Evolutionary conservation across 2,113 vertebrate species (phyloP).

Genomic region (Aspidoscelis tigris): DNA sequence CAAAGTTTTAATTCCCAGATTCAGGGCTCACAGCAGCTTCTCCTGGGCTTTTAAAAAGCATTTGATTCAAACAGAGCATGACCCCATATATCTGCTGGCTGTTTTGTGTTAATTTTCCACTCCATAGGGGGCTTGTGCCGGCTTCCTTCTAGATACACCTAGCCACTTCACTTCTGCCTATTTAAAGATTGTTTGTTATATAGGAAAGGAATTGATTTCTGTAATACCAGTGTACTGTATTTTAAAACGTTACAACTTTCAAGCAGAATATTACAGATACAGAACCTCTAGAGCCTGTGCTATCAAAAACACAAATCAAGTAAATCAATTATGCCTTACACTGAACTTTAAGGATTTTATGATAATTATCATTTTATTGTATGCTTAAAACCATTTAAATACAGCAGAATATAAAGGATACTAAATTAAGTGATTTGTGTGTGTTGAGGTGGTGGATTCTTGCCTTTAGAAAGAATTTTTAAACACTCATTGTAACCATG

Average conservation of each 20-base stretch:
- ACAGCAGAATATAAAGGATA: background rate
- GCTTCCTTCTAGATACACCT: conserved; percentile 34
- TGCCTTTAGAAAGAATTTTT: background rate
- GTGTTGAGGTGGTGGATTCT: background rate
- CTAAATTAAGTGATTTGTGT: background rate
- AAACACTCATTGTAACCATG: no score
- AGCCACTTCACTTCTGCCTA: conserved; percentile 43
- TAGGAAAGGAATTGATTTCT: conserved; percentile 49
- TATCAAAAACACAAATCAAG: background rate
- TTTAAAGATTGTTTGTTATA: conserved; percentile 54
- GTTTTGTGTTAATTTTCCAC: conserved; percentile 39
- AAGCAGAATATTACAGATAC: background rate
- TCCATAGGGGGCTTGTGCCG: conserved; percentile 19
- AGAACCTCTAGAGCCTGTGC: background rate
- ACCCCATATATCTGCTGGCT: conserved; percentile 38
- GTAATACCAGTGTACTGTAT: conserved; percentile 12
- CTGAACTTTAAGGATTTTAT: background rate
- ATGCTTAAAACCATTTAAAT: background rate
- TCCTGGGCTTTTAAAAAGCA: conserved; percentile 36
- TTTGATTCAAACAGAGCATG: conserved; percentile 56
- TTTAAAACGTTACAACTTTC: conserved; percentile 32
- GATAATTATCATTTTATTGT: background rate
- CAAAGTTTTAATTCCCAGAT: conserved; percentile 29
- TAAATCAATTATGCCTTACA: background rate
- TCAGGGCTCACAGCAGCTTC: background rate